Base-by-base conservation (phyloP, 2,888 invertebrate species). In the Elmis aenea region DNA sequence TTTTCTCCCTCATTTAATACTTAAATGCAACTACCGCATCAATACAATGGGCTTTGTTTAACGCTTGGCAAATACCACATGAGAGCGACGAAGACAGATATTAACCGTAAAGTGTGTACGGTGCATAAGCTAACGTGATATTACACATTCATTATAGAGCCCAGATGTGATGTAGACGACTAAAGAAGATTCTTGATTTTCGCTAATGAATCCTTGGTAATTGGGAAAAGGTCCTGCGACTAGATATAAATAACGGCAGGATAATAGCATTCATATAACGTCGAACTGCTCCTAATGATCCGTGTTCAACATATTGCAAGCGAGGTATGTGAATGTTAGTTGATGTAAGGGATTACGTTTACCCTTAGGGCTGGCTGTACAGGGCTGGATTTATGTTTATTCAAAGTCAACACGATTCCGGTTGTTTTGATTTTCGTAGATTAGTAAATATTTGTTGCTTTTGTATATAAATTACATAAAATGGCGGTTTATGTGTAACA, bases 281-380 rank as follows among this genome's bases (percentile, higher is more conserved):
- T 38, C 42, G 53, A 54, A 54, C 54, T 53, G 52, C 46, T 51
- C 48, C 53, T 58, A 57, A 58, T 58, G 58, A 57, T 56, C 52
- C 55, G 47, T 55, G 55, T 50, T 43, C 42, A 52, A 55, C 54
- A 57, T 49, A 52, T 46, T 51, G 42, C 33, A 26, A 26, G 42
- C 32, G 36, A 38, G 42, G 38, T 42, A 42, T 42, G 42, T 38
- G 42, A 35, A 42, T 38, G 42, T 38, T 42, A 38, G 42, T 32
- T 35, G 32, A 35, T 42, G 35, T 38, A 32, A 42, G 42, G 42
- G 38, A 38, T 42, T 35, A 38, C 38, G 18, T 35, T 42, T 42
- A 26, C 42, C 42, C 38, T 16, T 11, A 27, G 42, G 38, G 26
- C 15, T 25, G 26, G n/a, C n/a, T n/a, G n/a, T 32, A 21, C 38